phyloP scores from a whole-genome alignment of 2,797 vertebrate genomes.

The Pseudochirops cupreus region DNA sequence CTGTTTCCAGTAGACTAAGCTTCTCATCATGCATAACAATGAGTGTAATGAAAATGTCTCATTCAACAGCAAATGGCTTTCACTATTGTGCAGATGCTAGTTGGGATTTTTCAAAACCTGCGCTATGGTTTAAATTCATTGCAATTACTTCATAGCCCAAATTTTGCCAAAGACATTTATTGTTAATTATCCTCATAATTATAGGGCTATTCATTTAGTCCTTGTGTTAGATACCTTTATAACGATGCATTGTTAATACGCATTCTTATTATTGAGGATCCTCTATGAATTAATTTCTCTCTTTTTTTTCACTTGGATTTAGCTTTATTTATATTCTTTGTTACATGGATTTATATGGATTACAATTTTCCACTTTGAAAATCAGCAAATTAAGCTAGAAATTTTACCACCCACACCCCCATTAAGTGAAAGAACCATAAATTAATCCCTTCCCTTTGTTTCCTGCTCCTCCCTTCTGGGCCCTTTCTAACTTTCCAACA shows the following conservation, averaged over 20 bases:
- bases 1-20: not conserved
- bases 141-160: not conserved
- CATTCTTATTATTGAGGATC: not conserved
- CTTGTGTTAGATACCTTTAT: slow-evolving; percentile 13
- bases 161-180: slow-evolving; percentile 22
- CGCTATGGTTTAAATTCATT: not conserved
- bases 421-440: not conserved
- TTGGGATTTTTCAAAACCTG: not conserved
- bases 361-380: slow-evolving; percentile 12
- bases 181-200: slow-evolving; percentile 7
- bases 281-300: not conserved
- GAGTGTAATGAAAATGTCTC: not conserved
- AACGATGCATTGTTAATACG: not conserved
- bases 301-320: not conserved
- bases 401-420: not conserved
- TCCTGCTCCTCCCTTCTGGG: not conserved
- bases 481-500: not conserved
- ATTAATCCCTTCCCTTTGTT: not conserved
- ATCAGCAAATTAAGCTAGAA: not conserved
- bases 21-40: slow-evolving; percentile 2
- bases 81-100: slow-evolving; percentile 4
- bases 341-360: not conserved
- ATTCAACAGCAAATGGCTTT: slow-evolving; percentile 7
- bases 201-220: slow-evolving; percentile 12
- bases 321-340: slow-evolving; percentile 9